Base-by-base conservation (phyloP, 2,888 invertebrate species). In the Invenusta paracnida region DNA sequence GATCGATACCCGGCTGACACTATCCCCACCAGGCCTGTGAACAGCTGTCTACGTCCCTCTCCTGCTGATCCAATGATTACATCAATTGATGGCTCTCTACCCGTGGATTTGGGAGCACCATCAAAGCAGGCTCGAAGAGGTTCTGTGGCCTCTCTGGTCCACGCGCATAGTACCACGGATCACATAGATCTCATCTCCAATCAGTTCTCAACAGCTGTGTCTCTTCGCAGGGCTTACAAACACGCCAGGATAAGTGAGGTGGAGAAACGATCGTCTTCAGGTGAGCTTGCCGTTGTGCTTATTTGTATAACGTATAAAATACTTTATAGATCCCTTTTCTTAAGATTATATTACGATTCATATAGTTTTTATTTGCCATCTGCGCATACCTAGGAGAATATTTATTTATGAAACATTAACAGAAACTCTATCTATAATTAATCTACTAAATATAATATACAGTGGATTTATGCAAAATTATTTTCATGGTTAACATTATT, bases 1-100 rank as follows among this genome's bases (percentile, higher is more conserved):
- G 73, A 73, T 73, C 73, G 73, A 2, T 73, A 73, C 23, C 73
- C 73, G 73, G 73, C 73, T 5, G 73, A 73, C 25, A 73, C 73
- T 25, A 73, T 73, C 27, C 73, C 73, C 5, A 73, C 73, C 27
- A 13, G 73, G 23, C 73, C 73, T 2, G 73, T 73, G 23, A 11
- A 5, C 48, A 13, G 11, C 17, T 23, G 17, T 25, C 23, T 73
- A 23, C 5, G 17, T 25, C 23, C 23, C 2, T 5, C 48, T 5
- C 5, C 5, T 48, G 48, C 5, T 48, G 5, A 5, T 5, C 48
- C 48, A 11, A 48, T 48, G 48, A 48, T 48, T 5, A 11, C 48
- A 5, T 48, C 48, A 11, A 11, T 48, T 5, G 48, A 48, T 48
- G 48, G 48, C 17, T 73, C 73, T 25, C 5, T 11, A 17, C 48